phyloP scores from a whole-genome alignment of 2,797 vertebrate genomes.

The Centroberyx gerrardi region DNA sequence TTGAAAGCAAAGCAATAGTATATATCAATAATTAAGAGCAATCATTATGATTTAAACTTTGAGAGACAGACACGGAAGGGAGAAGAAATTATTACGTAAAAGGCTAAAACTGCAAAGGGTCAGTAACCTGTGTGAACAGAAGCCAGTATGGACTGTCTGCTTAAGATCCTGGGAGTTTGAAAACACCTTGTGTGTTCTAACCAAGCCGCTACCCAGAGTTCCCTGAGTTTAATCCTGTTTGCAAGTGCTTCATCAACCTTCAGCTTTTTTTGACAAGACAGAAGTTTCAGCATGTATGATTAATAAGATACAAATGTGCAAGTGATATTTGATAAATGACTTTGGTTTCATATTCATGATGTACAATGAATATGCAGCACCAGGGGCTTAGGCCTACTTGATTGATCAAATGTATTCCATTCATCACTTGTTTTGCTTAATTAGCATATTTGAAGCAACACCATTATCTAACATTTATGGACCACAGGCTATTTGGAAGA shows the following conservation, averaged over 20 bases:
- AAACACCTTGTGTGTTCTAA: constrained; percentile 69
- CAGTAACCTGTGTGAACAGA: constrained; percentile 4
- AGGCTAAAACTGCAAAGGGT: background rate
- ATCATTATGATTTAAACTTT: constrained; percentile 60
- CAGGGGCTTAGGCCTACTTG: constrained; percentile 82
- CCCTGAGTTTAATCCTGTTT: constrained; percentile 75
- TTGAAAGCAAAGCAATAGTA: constrained; percentile 51
- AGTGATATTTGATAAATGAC: constrained; percentile 85
- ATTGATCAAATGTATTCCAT: constrained; percentile 86
- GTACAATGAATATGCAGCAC: constrained; percentile 86
- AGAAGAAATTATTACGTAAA: constrained; percentile 36
- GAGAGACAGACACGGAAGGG: background rate
- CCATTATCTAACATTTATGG: constrained; percentile 72
- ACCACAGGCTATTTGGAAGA: constrained; percentile 79
- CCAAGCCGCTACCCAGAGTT: constrained; percentile 60
- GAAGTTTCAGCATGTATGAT: constrained; percentile 83
- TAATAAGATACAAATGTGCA: constrained; percentile 85
- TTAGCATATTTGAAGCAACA: constrained; percentile 84
- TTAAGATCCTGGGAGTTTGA: constrained; percentile 73
- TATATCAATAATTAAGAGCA: constrained; percentile 68
- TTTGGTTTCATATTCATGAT: constrained; percentile 84
- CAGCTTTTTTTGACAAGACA: constrained; percentile 80
- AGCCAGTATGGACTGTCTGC: constrained; percentile 34
- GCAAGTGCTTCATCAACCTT: constrained; percentile 81
- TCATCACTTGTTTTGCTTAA: constrained; percentile 84